Conservation (phyloP, 1,140 invertebrate genomes). For the Cydia amplana region DNA sequence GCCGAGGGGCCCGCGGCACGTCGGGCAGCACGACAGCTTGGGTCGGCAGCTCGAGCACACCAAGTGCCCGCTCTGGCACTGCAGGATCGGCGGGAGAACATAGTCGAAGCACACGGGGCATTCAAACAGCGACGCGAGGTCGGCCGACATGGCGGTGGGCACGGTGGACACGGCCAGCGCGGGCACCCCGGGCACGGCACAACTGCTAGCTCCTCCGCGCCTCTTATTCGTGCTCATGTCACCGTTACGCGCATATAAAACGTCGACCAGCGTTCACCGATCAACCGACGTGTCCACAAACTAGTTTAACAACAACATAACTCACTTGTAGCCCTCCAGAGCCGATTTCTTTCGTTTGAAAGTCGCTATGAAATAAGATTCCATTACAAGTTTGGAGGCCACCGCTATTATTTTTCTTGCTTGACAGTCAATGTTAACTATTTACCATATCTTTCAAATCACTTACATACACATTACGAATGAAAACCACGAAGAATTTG, state of each 20-base stretch:
- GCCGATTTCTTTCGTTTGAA: conserved; percentile 65
- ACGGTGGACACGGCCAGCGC: conserved; percentile 65
- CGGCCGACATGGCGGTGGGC: conserved; percentile 85
- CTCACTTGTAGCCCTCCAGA: conserved; percentile 73
- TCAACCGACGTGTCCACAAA: conserved; percentile 33
- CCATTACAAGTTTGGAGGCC: conserved; percentile 60
- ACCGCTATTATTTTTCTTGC: conserved; percentile 24
- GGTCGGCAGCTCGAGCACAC: conserved; percentile 97
- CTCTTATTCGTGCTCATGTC: conserved; percentile 78
- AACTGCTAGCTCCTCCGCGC: conserved; percentile 76
- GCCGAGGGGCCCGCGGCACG: conserved; percentile 96
- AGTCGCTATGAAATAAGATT: conserved; percentile 59
- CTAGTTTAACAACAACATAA: conserved; percentile 36
- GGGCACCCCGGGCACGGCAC: conserved; percentile 72
- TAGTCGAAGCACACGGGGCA: conserved; percentile 99
- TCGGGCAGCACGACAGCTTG: conserved; percentile 98
- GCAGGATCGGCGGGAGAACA: conserved; percentile 96
- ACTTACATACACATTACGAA: conserved; percentile 4
- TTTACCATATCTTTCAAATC: conserved; percentile 20
- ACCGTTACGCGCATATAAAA: conserved; percentile 70
- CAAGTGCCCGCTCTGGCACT: conserved; percentile 93
- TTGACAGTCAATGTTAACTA: conserved; percentile 29
- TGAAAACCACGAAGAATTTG: background rate
- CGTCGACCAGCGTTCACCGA: conserved; percentile 58
- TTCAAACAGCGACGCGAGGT: conserved; percentile 97